Evolutionary conservation across 1,140 invertebrate genomes (phyloP).

Genomic region (Drosophila guanche): DNA sequence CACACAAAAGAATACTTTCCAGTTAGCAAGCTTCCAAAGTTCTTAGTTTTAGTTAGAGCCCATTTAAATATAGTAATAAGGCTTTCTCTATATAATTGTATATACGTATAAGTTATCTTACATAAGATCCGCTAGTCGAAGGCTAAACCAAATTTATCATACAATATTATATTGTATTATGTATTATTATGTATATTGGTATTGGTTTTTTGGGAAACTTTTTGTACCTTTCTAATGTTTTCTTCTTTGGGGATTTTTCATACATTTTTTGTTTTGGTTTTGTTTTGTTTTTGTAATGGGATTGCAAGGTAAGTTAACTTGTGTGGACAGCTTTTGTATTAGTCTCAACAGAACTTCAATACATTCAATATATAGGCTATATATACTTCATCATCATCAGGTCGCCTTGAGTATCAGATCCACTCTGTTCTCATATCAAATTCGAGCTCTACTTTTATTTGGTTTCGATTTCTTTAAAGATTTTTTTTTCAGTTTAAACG

Average conservation of each 20-base stretch:
- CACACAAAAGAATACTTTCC: too few species aligned
- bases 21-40: neutral
- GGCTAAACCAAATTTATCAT: too few species aligned
- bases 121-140: too few species aligned
- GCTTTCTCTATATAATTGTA: neutral
- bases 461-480: slow-evolving; percentile 13
- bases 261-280: neutral
- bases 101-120: too few species aligned
- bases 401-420: slow-evolving; percentile 61
- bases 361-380: slow-evolving; percentile 24
- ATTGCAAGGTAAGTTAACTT: slow-evolving; percentile 34
- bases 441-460: slow-evolving; percentile 45
- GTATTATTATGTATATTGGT: neutral
- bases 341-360: slow-evolving; percentile 13
- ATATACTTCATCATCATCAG: slow-evolving; percentile 49
- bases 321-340: slow-evolving; percentile 46
- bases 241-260: too few species aligned
- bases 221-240: slow-evolving; percentile 1
- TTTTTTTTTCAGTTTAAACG: too few species aligned
- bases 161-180: too few species aligned
- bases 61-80: neutral
- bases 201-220: neutral
- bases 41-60: slow-evolving; percentile 1
- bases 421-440: slow-evolving; percentile 41
- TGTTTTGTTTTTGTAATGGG: slow-evolving; percentile 1